phyloP scores from a whole-genome alignment of 2,113 vertebrate species.

The Arizona elegans region DNA sequence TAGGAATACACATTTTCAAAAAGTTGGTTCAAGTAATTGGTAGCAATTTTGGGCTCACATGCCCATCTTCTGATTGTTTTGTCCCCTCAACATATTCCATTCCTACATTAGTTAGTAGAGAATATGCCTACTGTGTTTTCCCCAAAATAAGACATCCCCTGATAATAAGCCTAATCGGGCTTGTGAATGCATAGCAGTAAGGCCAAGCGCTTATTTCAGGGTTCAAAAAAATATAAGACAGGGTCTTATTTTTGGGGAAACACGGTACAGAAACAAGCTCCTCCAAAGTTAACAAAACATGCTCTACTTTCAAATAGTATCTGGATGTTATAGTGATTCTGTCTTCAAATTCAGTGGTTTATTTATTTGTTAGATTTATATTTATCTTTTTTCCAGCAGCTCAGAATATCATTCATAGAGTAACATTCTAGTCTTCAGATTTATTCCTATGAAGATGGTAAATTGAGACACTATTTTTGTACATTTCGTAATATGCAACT shows the following conservation, averaged over 20 bases:
- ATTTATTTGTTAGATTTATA: neutral
- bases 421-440: neutral
- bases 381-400: neutral
- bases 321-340: neutral
- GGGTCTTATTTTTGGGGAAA: no score
- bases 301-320: neutral
- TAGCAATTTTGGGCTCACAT: neutral
- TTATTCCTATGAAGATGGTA: neutral
- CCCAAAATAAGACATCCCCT: no score
- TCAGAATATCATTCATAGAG: neutral
- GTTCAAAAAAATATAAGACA: no score
- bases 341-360: neutral
- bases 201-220: no score
- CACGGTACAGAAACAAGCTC: neutral
- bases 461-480: neutral
- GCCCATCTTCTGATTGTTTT: neutral
- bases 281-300: neutral
- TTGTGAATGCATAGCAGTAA: no score
- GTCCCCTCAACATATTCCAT: neutral
- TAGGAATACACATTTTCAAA: neutral
- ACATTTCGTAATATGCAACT: neutral
- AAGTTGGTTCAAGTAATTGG: neutral
- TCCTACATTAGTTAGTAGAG: neutral
- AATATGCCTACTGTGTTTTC: neutral
- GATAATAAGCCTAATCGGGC: no score